Conservation (phyloP, 2,113 vertebrate genomes). For the Puma concolor region DNA sequence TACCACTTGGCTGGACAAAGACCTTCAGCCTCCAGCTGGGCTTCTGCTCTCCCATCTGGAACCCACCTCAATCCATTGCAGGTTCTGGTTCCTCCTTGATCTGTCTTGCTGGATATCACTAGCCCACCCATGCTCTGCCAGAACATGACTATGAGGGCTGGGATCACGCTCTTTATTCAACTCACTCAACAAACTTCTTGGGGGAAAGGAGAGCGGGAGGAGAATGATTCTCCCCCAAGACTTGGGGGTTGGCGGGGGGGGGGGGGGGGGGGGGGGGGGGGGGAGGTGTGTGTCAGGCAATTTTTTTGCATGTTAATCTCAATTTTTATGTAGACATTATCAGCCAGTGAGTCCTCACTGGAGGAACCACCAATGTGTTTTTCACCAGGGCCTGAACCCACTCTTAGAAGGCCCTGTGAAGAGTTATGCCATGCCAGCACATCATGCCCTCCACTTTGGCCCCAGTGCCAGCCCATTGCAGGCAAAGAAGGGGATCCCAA, state of each 20-base stretch:
- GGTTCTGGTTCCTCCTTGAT: neutral
- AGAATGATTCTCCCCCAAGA: neutral
- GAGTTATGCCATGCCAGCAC: no score
- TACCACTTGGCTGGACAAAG: neutral
- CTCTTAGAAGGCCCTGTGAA: neutral
- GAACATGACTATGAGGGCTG: neutral
- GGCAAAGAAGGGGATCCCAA: no score
- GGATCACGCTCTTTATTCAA: neutral
- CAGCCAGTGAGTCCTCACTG: neutral
- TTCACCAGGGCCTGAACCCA: neutral
- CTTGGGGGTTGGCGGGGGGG: neutral
- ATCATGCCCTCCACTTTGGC: neutral
- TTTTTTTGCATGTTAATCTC: neutral
- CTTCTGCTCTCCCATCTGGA: neutral
- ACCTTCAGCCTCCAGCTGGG: neutral
- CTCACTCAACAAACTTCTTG: neutral
- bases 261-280: accelerated
- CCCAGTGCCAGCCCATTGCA: neutral
- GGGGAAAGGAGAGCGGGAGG: neutral
- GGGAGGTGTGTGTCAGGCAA: neutral
- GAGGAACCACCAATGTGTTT: neutral
- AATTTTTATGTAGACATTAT: neutral
- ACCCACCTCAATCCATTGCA: neutral
- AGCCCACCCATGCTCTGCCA: neutral
- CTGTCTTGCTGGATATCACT: neutral